Base-by-base conservation (phyloP, 2,888 invertebrate species). In the Brachylomia viminalis region DNA sequence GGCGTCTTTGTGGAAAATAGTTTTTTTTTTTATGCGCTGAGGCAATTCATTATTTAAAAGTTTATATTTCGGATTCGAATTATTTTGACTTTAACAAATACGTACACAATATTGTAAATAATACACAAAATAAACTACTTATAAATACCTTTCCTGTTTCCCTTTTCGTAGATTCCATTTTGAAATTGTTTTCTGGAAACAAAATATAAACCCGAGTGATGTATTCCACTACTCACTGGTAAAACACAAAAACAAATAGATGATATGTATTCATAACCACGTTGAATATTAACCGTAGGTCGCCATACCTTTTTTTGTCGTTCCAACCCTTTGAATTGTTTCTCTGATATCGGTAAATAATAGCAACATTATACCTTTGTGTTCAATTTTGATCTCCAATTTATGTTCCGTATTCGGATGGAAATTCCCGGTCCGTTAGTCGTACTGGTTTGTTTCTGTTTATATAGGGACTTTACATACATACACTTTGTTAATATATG, bases 301-400 rank as follows among this genome's bases (percentile, higher is more conserved):
- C 77, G 71, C 61, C 80, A 83, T 87, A 87, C 86, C 85, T 88
- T 87, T 88, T 88, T 83, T 84, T 85, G 77, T 78, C 77, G 64
- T 79, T 69, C 65, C 42, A 82, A 82, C 86, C 90, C 87, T 88
- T 87, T 83, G 76, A 86, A 90, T 89, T 90, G 88, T 90, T 90
- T 90, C 84, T 86, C 79, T 87, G 87, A 88, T 86, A 86, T 83
- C 82, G 82, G 84, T 84, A 88, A 87, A 89, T 88, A 88, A 87
- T 87, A 84, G 86, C 67, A 61, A 80, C 87, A 81, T 79, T 87
- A 84, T 79, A 87, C 86, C 82, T 86, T 88, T 88, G 87, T 82
- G 86, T 88, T 82, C 79, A 80, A 86, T 88, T 87, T 84, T 86
- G 86, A 87, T 86, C 87, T 82, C 47, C 79, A 86, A 88, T 87